phyloP scores from a whole-genome alignment of 2,797 vertebrate genomes.

The Pogonophryne albipinna region DNA sequence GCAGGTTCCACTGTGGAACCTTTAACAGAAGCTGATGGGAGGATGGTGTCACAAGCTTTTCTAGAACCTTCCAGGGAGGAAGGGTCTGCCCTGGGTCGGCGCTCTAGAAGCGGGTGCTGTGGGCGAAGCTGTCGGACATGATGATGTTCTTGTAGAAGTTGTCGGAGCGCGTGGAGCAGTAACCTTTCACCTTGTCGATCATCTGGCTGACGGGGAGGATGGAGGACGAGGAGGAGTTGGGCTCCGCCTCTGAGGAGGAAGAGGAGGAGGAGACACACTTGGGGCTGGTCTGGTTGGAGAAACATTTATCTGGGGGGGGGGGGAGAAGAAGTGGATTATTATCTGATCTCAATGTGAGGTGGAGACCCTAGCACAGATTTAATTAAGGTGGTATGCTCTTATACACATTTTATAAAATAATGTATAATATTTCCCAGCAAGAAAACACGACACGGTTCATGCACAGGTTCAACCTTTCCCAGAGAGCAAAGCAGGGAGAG shows the following conservation, averaged over 20 bases:
- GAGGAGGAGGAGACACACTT: constrained; percentile 83
- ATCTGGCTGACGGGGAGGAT: constrained; percentile 95
- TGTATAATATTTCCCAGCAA: background rate
- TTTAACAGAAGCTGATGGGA: constrained; percentile 79
- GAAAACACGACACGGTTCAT: constrained; percentile 4
- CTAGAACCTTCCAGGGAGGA: background rate
- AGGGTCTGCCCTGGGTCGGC: background rate
- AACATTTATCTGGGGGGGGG: constrained; percentile 86
- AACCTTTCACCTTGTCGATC: constrained; percentile 95
- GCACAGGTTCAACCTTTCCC: background rate
- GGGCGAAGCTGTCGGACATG: constrained; percentile 92
- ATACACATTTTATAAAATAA: background rate
- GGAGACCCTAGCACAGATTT: background rate
- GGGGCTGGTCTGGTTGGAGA: constrained; percentile 84
- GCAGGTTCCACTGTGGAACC: background rate
- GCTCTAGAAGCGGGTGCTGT: constrained; percentile 93
- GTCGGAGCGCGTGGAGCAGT: constrained; percentile 92
- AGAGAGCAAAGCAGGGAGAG: background rate
- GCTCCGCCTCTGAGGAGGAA: constrained; percentile 86
- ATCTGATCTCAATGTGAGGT: background rate
- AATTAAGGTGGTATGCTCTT: background rate
- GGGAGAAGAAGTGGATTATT: background rate
- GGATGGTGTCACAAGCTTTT: constrained; percentile 79
- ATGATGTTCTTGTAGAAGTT: constrained; percentile 99
- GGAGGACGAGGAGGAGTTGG: constrained; percentile 87